These are phyloP conservation scores for Malurus splendens DNA, from an alignment of 2,797 vertebrate species.

Conservation along the genomic window DNA sequence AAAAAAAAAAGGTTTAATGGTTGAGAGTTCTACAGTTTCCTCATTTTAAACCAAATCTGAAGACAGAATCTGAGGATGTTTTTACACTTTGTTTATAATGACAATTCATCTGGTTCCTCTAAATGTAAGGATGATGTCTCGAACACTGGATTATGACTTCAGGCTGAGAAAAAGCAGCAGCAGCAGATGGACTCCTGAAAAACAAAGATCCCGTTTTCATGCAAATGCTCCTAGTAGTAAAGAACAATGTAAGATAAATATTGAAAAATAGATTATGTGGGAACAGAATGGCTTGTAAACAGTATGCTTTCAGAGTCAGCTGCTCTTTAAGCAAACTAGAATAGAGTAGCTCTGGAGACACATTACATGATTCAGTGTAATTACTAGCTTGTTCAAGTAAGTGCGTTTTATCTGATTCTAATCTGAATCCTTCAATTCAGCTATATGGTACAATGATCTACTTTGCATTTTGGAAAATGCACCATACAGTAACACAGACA, in stretches of 20 bases:
- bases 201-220: conserved; percentile 45
- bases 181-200: conserved; percentile 63
- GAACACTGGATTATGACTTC: conserved; percentile 33
- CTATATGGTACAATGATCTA: not conserved
- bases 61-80: conserved; percentile 11
- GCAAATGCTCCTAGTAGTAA: conserved; percentile 40
- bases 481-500: not conserved
- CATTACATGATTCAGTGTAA: conserved; percentile 28
- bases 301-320: conserved; percentile 16
- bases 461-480: not conserved
- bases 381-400: conserved; percentile 34
- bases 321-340: conserved; percentile 28
- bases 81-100: conserved; percentile 11
- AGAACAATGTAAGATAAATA: conserved; percentile 38
- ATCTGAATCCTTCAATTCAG: conserved; percentile 4
- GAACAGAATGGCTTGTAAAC: conserved; percentile 23
- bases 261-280: conserved; percentile 20
- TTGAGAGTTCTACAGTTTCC: conserved; percentile 29
- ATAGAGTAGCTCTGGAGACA: conserved; percentile 11
- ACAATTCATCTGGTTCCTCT: conserved; percentile 43
- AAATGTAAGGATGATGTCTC: conserved; percentile 50
- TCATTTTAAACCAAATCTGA: conserved; percentile 44
- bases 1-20: not conserved
- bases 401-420: conserved; percentile 11
- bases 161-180: conserved; percentile 44